Evolutionary conservation across 1,140 invertebrate species (phyloP).

Genomic region (Hyposmocoma kahamanoa): DNA sequence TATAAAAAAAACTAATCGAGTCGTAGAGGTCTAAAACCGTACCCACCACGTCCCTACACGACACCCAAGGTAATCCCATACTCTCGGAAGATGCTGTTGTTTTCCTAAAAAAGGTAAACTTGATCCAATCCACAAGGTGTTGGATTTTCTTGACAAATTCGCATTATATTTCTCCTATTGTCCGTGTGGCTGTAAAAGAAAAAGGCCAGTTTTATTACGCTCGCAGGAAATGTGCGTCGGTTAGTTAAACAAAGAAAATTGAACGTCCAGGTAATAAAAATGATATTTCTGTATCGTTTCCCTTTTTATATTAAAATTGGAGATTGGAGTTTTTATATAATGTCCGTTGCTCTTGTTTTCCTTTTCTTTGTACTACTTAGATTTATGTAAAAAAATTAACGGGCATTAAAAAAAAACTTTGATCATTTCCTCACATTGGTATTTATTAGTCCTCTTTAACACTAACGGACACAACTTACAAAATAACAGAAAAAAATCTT

Average conservation of each 20-base stretch:
- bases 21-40: too few species aligned
- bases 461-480: too few species aligned
- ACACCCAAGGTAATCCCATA: conserved; percentile 28
- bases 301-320: conserved; percentile 13
- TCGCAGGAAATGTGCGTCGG: conserved; percentile 42
- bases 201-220: conserved; percentile 56
- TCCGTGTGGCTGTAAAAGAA: conserved; percentile 45
- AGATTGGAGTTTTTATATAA: too few species aligned
- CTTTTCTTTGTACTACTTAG: too few species aligned
- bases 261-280: conserved; percentile 46
- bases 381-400: too few species aligned
- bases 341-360: too few species aligned
- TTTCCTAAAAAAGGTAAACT: conserved; percentile 52
- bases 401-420: too few species aligned
- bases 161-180: conserved; percentile 52
- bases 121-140: conserved; percentile 50
- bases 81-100: conserved; percentile 31
- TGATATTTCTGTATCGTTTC: conserved; percentile 18
- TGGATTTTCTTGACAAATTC: conserved; percentile 60
- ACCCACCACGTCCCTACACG: not conserved
- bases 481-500: too few species aligned
- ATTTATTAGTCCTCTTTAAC: too few species aligned
- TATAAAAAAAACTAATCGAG: too few species aligned
- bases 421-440: too few species aligned
- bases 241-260: conserved; percentile 63